Evolutionary conservation across 1,140 invertebrate species (phyloP).

Genomic region (Ridgeia piscesae): DNA sequence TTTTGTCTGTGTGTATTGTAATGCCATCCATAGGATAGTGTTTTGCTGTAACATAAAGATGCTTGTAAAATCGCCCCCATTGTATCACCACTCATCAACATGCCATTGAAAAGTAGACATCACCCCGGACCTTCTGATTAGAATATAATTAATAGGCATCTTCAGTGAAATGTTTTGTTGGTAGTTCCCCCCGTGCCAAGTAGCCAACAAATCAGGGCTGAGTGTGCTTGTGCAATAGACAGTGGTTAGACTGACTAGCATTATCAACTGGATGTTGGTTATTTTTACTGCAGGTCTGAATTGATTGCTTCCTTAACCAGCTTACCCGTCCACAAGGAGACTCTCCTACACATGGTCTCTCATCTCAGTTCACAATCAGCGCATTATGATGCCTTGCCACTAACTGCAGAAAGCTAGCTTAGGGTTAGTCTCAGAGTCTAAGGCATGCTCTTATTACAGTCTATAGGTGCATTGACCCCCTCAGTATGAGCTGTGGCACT

Average conservation of each 20-base stretch:
- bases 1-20: too few species aligned
- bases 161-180: neutral
- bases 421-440: too few species aligned
- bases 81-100: too few species aligned
- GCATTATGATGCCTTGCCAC: neutral
- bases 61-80: too few species aligned
- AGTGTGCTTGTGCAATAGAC: neutral
- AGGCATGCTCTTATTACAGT: too few species aligned
- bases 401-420: neutral
- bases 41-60: too few species aligned
- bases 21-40: too few species aligned
- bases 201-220: neutral
- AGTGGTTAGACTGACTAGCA: neutral
- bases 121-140: neutral
- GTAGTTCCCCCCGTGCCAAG: neutral
- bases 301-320: neutral
- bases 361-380: neutral
- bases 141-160: neutral
- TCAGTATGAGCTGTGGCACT: too few species aligned
- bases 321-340: neutral
- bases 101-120: neutral
- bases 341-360: neutral
- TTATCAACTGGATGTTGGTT: neutral
- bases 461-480: too few species aligned
- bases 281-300: neutral